These are phyloP conservation scores for Troides helena DNA, from an alignment of 2,888 invertebrate genomes.

Conservation along the genomic window DNA sequence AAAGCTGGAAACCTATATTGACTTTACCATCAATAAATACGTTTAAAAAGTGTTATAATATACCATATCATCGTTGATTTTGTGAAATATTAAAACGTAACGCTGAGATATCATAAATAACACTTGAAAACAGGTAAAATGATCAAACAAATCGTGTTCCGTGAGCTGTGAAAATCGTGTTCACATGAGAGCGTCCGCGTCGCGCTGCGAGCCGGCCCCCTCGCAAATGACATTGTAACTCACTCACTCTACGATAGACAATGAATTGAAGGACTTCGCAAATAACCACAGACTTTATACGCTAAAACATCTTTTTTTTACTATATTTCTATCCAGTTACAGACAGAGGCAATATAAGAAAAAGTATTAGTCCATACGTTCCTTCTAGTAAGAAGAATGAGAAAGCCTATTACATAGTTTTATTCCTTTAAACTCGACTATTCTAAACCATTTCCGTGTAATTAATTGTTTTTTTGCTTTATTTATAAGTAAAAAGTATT, in stretches of 20 bases:
- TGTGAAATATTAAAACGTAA: slow-evolving; percentile 37
- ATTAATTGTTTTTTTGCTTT: too few relatives aligned
- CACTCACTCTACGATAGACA: slow-evolving; percentile 4
- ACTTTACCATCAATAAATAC: background rate
- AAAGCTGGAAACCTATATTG: background rate
- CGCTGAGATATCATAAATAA: slow-evolving; percentile 65
- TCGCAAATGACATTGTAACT: slow-evolving; percentile 17
- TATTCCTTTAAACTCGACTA: too few relatives aligned
- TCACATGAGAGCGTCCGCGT: slow-evolving; percentile 68
- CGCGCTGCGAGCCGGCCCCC: slow-evolving; percentile 17
- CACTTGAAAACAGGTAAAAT: slow-evolving; percentile 61
- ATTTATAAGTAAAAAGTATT: too few relatives aligned
- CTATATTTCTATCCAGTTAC: too few relatives aligned
- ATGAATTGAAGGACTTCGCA: slow-evolving; percentile 7
- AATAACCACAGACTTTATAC: background rate
- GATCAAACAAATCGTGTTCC: slow-evolving; percentile 78
- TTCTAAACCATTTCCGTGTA: too few relatives aligned
- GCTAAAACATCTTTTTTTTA: too few relatives aligned
- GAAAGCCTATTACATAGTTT: too few relatives aligned
- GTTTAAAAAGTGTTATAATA: background rate
- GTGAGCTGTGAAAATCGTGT: slow-evolving; percentile 68
- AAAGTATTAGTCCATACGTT: too few relatives aligned
- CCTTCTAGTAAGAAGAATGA: too few relatives aligned
- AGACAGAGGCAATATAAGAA: too few relatives aligned
- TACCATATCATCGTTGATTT: background rate